Evolutionary conservation across 35 echinoderm and acorn worm genomes (phyloP), one percentile per base, ranked within the genome.

Genomic region (Holothuria glaberrima): DNA sequence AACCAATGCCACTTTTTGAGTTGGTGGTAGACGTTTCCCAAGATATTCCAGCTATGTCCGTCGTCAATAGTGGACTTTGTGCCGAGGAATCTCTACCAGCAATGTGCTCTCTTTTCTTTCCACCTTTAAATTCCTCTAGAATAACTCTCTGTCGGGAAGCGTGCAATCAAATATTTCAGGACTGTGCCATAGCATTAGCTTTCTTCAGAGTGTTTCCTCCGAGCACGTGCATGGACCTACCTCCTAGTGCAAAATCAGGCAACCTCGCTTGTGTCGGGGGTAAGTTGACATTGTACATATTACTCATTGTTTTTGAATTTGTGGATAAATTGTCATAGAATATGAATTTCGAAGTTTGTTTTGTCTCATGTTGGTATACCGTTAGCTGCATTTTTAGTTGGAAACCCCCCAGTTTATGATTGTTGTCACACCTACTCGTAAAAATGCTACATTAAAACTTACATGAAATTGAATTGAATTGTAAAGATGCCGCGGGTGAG

Each of bases 1-100:
- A 75, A 41, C 71, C 71, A 35, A 32, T 41, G 71, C 71, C 71
- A 14, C 18, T 78, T 10, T 30, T 52, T 48, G 74, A 78, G 33
- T 52, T 78, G 50, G 74, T 24, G 35, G 46, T 48, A 48, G 21
- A 20, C 36, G 17, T 78, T 28, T 16, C 74, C 9, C 74, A 19
- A 78, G 74, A 21, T 48, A 20, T 48, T 41, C 21, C 50, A 28
- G 74, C 74, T 21, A 29, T 41, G 21, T 75, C 71, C 7, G n/a
- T 48, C 29, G 44, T 48, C 44, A 9, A 48, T 12, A 78, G 35
- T 78, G 74, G 38, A n/a, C 20, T n/a, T 17, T 78, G 74, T 52
- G 38, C 38, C 2, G 74, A 78, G 5, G 44, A 78, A 26, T 38
- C 10, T 14, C 20, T 26, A 7, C 21, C 44, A 22, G 50, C 50